phyloP scores from a whole-genome alignment of 2,888 invertebrate genomes.

The Tubulanus polymorphus region DNA sequence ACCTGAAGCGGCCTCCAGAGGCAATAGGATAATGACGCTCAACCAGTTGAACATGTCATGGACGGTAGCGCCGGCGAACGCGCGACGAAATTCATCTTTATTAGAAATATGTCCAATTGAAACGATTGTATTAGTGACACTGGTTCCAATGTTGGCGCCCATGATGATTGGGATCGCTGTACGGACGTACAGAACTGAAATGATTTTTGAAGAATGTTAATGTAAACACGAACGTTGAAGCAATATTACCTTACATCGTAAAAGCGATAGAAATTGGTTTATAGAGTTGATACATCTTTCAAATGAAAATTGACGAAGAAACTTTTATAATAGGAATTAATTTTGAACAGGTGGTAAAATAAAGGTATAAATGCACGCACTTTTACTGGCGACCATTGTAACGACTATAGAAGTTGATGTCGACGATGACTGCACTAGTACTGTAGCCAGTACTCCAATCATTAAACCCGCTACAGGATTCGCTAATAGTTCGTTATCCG shows the following conservation, averaged over 20 bases:
- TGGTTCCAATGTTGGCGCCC: slow-evolving; percentile 60
- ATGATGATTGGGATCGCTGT: slow-evolving; percentile 59
- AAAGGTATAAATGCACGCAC: slow-evolving; percentile 43
- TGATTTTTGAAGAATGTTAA: neutral
- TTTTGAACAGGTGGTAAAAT: too few species aligned
- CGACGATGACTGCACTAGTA: slow-evolving; percentile 58
- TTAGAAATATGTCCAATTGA: slow-evolving; percentile 49
- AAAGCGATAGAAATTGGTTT: too few species aligned
- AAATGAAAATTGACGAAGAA: too few species aligned
- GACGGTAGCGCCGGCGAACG: slow-evolving; percentile 59
- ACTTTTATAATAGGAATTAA: too few species aligned
- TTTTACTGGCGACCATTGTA: slow-evolving; percentile 49
- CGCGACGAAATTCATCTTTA: slow-evolving; percentile 55
- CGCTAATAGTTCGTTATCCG: slow-evolving; percentile 46
- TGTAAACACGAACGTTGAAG: too few species aligned
- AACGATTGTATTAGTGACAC: slow-evolving; percentile 59
- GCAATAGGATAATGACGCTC: slow-evolving; percentile 56
- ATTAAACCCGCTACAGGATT: slow-evolving; percentile 60
- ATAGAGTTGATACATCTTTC: too few species aligned
- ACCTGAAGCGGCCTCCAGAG: slow-evolving; percentile 53
- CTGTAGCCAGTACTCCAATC: slow-evolving; percentile 59
- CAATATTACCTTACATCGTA: neutral
- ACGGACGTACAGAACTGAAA: slow-evolving; percentile 47
- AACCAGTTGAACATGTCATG: slow-evolving; percentile 61
- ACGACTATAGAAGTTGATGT: slow-evolving; percentile 56